Percentiles rank a stretch among this genome's conserved stretches.
phyloP scores from a whole-genome alignment of 2,888 invertebrate species.

The Acrobasis consociella region DNA sequence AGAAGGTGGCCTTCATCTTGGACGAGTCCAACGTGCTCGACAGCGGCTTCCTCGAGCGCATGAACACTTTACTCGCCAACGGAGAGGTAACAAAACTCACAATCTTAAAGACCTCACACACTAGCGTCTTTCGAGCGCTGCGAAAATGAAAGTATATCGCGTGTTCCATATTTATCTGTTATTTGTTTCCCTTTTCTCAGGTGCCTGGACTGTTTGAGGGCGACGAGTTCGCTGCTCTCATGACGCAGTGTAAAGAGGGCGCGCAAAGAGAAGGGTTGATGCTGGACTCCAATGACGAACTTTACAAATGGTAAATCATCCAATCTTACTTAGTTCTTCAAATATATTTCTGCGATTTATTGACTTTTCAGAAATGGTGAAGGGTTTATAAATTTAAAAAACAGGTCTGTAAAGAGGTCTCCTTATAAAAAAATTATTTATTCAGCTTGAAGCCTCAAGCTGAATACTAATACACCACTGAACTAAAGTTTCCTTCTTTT shows the following conservation, averaged over 20 bases:
- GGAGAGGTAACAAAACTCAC: slow-evolving; percentile 87
- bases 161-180: slow-evolving; percentile 16
- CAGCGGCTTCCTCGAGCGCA: slow-evolving; percentile 98
- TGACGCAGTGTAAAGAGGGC: slow-evolving; percentile 99
- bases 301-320: slow-evolving; percentile 94
- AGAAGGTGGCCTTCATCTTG: slow-evolving; percentile 99
- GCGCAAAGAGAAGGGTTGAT: slow-evolving; percentile 98
- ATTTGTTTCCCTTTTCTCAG: slow-evolving; percentile 38
- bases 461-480: no score
- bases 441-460: no score
- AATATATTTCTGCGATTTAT: no score
- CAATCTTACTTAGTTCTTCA: background rate
- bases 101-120: no score
- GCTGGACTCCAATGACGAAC: slow-evolving; percentile 98
- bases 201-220: slow-evolving; percentile 97
- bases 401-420: background rate
- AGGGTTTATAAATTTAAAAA: background rate
- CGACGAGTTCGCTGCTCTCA: slow-evolving; percentile 98
- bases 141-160: no score
- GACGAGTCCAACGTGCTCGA: slow-evolving; percentile 99
- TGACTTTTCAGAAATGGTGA: background rate
- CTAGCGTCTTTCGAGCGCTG: no score
- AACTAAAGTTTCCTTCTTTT: no score
- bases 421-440: no score
- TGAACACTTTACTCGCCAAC: slow-evolving; percentile 99